Evolutionary conservation across 2,113 vertebrate genomes (phyloP), one percentile per base, ranked within the genome.

Genomic region (Alethe castanea): DNA sequence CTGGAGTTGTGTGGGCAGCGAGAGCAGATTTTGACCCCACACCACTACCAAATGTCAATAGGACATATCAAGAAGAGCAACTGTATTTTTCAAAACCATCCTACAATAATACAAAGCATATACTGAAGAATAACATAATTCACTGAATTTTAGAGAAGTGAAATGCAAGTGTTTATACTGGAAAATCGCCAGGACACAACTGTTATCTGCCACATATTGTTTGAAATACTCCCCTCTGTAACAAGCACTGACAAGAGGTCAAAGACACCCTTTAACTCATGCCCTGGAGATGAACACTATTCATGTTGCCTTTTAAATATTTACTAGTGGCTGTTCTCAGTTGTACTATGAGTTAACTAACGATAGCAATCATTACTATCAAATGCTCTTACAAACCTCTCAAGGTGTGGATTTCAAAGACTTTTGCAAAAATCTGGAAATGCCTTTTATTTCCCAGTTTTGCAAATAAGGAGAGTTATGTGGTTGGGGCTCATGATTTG

Each of bases 291-390:
- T 53, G 74, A 86, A 76, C 56, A 92, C 15, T 85, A 56, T 42
- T 95, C 62, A 61, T 61, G 40, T 52, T 90, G 48, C 74, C 36
- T 93, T 93, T 94, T 90, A 92, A 93, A 95, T 91, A 91, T 88
- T 93, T 90, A 92, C 62, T 67, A 82, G 70, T 53, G 44, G 14
- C 57, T 73, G 31, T 53, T 95, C 61, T 93, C 61, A 72, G 25
- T 28, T 95, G 74, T 72, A 24, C 53, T 57, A 11, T 0, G 1
- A 88, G 54, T 74, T 85, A 82, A 85, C 81, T 69, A 85, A 65
- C 57, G 82, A 44, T 24, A 72, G n/a, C 69, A 38, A 89, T 85
- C 59, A 76, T 79, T 93, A 57, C 61, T 85, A 67, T 67, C 65
- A 91, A 40, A 76, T 85, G 25, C 31, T 91, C 12, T 85, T 69